Percentiles rank a stretch among this genome's conserved stretches.
phyloP scores from a whole-genome alignment of 2,797 vertebrate genomes.

The Pagetopsis macropterus region DNA sequence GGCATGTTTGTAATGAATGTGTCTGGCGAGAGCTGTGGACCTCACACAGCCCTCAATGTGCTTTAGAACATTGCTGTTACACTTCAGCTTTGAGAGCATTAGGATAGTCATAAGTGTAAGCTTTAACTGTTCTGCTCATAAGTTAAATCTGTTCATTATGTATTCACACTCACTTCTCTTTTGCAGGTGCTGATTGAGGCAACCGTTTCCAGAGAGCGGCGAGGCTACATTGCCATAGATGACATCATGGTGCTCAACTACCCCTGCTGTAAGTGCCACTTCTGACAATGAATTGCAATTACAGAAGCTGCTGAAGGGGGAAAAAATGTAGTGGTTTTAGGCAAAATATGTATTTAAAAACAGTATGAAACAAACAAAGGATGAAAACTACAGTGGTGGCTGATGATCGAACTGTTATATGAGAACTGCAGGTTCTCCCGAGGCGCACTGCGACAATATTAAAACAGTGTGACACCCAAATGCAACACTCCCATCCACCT shows the following conservation, averaged over 20 bases:
- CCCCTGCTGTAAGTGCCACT: slow-evolving; percentile 93
- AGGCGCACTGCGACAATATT: slow-evolving; percentile 44
- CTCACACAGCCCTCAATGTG: slow-evolving; percentile 12
- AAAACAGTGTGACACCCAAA: slow-evolving; percentile 55
- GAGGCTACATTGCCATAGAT: slow-evolving; percentile 95
- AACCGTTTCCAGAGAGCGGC: slow-evolving; percentile 88
- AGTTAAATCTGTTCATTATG: slow-evolving; percentile 43
- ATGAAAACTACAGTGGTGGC: slow-evolving; percentile 55
- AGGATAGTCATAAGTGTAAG: slow-evolving; percentile 31
- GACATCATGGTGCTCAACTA: slow-evolving; percentile 96
- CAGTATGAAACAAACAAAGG: slow-evolving; percentile 40
- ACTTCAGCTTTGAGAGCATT: slow-evolving; percentile 37
- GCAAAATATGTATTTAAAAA: slow-evolving; percentile 49
- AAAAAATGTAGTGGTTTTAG: slow-evolving; percentile 21
- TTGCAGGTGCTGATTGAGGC: slow-evolving; percentile 94
- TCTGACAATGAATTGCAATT: slow-evolving; percentile 55
- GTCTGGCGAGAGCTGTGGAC: slow-evolving; percentile 29
- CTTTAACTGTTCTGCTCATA: slow-evolving; percentile 11
- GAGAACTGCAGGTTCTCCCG: slow-evolving; percentile 38
- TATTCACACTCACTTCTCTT: slow-evolving; percentile 55
- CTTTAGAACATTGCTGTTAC: slow-evolving; percentile 31
- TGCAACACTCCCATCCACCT: slow-evolving; percentile 42
- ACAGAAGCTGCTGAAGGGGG: slow-evolving; percentile 30
- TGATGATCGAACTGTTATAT: slow-evolving; percentile 64
- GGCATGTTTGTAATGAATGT: slow-evolving; percentile 63